A percentile compares a stretch with the other conserved stretches of the same genome.
Evolutionary conservation across 2,888 invertebrate species (phyloP).

Genomic region (Sesia bembeciformis): DNA sequence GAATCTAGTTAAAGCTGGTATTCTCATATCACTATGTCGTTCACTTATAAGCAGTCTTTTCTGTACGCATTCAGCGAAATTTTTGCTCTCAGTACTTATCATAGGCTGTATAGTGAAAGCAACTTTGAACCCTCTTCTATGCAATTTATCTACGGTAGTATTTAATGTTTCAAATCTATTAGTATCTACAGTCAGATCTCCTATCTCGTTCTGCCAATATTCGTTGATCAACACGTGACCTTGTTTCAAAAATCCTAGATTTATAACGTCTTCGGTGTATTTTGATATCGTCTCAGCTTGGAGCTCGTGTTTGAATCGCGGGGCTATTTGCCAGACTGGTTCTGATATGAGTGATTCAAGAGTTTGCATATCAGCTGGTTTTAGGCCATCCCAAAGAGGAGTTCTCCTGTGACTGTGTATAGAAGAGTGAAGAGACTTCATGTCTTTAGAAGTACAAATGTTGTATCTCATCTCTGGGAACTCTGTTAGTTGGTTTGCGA

Average conservation of each 20-base stretch:
- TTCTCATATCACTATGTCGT: slow-evolving; percentile 82
- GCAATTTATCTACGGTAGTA: slow-evolving; percentile 85
- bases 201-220: slow-evolving; percentile 88
- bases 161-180: slow-evolving; percentile 84
- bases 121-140: slow-evolving; percentile 88
- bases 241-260: slow-evolving; percentile 82
- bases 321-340: slow-evolving; percentile 91
- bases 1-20: slow-evolving; percentile 88
- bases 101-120: slow-evolving; percentile 94
- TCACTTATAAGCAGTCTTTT: slow-evolving; percentile 86
- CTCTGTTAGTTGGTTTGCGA: slow-evolving; percentile 79
- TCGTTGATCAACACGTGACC: slow-evolving; percentile 87
- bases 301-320: slow-evolving; percentile 76
- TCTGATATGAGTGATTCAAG: slow-evolving; percentile 85
- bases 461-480: slow-evolving; percentile 87
- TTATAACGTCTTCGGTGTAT: slow-evolving; percentile 89
- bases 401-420: slow-evolving; percentile 80
- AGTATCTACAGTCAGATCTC: slow-evolving; percentile 89
- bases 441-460: slow-evolving; percentile 86
- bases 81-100: slow-evolving; percentile 87
- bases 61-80: slow-evolving; percentile 86
- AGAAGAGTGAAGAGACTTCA: slow-evolving; percentile 84
- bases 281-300: slow-evolving; percentile 83
- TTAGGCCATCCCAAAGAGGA: slow-evolving; percentile 88
- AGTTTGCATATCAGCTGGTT: slow-evolving; percentile 82